Percentiles rank a stretch among this genome's conserved stretches.
phyloP scores from a whole-genome alignment of 1,140 invertebrate species.

The Carposina sasakii region DNA sequence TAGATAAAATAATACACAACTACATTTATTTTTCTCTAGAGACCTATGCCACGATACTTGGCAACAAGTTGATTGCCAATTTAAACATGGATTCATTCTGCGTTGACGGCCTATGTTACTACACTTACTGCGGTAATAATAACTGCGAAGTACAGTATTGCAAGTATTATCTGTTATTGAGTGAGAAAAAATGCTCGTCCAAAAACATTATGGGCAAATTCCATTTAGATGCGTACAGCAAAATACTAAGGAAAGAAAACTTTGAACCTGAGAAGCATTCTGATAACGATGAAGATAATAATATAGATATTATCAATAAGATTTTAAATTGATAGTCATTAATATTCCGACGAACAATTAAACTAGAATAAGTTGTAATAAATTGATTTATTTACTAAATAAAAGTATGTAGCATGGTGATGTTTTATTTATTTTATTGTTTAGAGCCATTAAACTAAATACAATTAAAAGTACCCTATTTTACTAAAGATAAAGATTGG shows the following conservation, averaged over 20 bases:
- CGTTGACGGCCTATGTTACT: conserved; percentile 44
- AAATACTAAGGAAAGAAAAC: too few species aligned
- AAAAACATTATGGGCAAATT: conserved; percentile 12
- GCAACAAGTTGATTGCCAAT: conserved; percentile 38
- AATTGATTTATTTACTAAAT: too few species aligned
- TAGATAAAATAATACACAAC: conserved; percentile 26
- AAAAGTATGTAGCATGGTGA: too few species aligned
- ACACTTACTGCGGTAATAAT: conserved; percentile 27
- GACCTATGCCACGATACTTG: conserved; percentile 31
- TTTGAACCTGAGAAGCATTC: background rate
- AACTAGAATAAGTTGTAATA: too few species aligned
- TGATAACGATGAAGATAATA: conserved; percentile 27
- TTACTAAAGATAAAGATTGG: too few species aligned
- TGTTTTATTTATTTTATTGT: too few species aligned
- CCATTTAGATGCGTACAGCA: conserved; percentile 11
- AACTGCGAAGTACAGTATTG: conserved; percentile 35
- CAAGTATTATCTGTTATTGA: conserved; percentile 39
- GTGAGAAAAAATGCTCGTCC: conserved; percentile 29
- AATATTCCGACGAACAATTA: background rate
- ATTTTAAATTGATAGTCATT: conserved; percentile 24
- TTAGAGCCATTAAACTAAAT: too few species aligned
- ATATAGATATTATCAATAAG: conserved; percentile 27
- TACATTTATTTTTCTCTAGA: conserved; percentile 29
- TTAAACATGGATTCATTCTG: conserved; percentile 38
- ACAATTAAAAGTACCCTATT: too few species aligned